These are phyloP conservation scores for Geopemphigus sp. DNA, from an alignment of 1,140 invertebrate species.

Conservation along the genomic window DNA sequence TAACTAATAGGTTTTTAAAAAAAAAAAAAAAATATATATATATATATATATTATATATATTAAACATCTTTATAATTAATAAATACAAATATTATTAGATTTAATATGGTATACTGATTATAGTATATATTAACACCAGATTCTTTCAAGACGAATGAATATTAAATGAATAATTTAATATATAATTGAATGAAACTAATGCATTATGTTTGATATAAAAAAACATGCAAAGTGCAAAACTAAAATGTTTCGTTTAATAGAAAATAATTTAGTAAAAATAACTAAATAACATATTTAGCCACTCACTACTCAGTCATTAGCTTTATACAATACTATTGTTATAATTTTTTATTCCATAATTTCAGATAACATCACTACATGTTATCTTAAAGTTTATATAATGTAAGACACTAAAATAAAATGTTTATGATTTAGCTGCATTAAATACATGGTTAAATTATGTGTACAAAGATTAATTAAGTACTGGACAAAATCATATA, in stretches of 20 bases:
- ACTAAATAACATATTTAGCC: too few species aligned
- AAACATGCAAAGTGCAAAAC: too few species aligned
- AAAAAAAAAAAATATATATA: too few species aligned
- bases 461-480: not conserved
- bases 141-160: not conserved
- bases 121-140: not conserved
- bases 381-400: too few species aligned
- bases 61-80: not conserved
- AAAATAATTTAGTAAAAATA: not conserved
- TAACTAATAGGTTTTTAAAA: too few species aligned
- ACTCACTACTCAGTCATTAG: not conserved
- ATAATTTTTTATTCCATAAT: not conserved
- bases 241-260: not conserved
- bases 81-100: not conserved
- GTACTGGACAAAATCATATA: too few species aligned
- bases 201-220: too few species aligned
- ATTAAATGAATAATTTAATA: not conserved
- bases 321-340: not conserved
- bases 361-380: not conserved
- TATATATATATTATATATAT: too few species aligned
- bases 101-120: too few species aligned
- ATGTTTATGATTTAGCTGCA: not conserved
- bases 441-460: not conserved
- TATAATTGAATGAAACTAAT: too few species aligned
- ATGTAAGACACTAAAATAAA: too few species aligned